Evolutionary conservation across 2,113 vertebrate genomes (phyloP).

Genomic region (Chelonoidis abingdonii): DNA sequence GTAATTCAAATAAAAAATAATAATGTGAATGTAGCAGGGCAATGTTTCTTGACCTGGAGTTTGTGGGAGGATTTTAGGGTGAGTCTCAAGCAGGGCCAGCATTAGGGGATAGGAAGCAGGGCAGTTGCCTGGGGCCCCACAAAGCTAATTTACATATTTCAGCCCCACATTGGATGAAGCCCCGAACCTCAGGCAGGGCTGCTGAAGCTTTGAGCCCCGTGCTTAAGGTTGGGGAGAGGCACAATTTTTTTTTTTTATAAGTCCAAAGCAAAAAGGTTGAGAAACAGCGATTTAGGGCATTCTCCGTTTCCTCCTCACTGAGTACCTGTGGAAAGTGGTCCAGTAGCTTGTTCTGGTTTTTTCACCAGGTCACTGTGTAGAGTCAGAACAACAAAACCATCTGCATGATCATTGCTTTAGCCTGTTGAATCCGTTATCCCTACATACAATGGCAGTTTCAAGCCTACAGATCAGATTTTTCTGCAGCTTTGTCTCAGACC

Average conservation of each 20-base stretch:
- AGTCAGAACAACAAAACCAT: background rate
- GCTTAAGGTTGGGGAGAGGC: too few species aligned
- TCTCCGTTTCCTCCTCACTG: background rate
- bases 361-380: background rate
- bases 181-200: too few species aligned
- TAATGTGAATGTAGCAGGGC: background rate
- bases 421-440: background rate
- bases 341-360: background rate
- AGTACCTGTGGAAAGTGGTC: background rate
- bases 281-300: background rate
- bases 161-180: too few species aligned
- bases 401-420: background rate
- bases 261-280: too few species aligned
- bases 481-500: background rate
- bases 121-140: too few species aligned
- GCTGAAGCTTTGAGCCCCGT: too few species aligned
- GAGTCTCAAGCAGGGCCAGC: too few species aligned
- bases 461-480: background rate
- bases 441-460: background rate
- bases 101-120: too few species aligned
- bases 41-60: too few species aligned
- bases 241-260: too few species aligned
- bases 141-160: too few species aligned
- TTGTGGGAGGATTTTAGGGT: too few species aligned
- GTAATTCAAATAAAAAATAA: background rate